These are phyloP conservation scores for Hylia prasina DNA, from an alignment of 2,113 vertebrate species.

Conservation along the genomic window DNA sequence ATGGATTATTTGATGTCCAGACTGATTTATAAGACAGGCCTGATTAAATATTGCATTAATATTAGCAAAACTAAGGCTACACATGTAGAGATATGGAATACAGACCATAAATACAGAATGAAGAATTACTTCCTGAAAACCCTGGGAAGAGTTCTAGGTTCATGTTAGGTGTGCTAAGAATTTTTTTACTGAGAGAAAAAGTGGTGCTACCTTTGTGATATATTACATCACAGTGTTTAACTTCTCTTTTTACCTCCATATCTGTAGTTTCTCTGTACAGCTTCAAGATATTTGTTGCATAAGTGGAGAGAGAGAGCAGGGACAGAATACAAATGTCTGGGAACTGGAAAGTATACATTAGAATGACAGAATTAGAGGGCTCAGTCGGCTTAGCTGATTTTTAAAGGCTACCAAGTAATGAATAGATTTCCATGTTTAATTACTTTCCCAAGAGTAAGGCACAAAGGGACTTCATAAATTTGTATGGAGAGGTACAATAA, in stretches of 20 bases:
- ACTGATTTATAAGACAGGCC: not conserved
- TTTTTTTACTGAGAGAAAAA: not conserved
- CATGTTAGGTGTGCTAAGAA: not conserved
- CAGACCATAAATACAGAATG: not conserved
- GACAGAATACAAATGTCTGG: not conserved
- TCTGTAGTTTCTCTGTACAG: not conserved
- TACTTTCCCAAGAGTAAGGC: conserved; percentile 47
- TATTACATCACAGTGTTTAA: not conserved
- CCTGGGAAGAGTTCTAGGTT: not conserved
- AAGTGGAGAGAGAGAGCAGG: not conserved
- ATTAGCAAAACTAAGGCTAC: not conserved
- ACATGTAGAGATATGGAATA: not conserved
- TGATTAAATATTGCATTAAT: not conserved
- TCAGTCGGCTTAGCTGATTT: not conserved
- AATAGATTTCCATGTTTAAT: conserved; percentile 52
- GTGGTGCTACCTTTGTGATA: not conserved
- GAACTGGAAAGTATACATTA: not conserved
- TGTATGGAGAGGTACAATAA: not conserved
- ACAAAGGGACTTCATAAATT: conserved; percentile 48
- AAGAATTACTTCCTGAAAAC: not conserved
- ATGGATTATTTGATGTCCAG: not conserved
- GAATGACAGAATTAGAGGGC: not conserved
- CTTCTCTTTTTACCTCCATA: not conserved
- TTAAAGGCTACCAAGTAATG: conserved; percentile 30
- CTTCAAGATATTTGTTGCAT: not conserved